Conservation (phyloP, 2,888 invertebrate species). For the Chloroclysta siterata region DNA sequence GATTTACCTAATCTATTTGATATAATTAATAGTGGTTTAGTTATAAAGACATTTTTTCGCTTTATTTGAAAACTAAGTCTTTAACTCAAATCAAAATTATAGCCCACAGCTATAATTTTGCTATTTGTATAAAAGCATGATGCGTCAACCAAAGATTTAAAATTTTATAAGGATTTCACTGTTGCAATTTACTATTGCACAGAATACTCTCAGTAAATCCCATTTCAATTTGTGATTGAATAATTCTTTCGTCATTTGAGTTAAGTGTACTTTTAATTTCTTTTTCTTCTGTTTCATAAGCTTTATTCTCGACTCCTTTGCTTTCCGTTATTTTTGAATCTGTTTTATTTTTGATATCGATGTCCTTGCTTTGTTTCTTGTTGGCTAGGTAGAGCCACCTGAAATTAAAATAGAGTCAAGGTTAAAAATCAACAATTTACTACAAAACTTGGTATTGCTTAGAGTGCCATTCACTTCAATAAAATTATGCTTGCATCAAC, state of each 20-base stretch:
- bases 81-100: too few species aligned
- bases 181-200: constrained; percentile 67
- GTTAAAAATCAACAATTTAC: neutral
- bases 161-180: constrained; percentile 25
- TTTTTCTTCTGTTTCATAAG: constrained; percentile 73
- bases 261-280: constrained; percentile 47
- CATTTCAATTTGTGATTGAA: constrained; percentile 72
- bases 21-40: too few species aligned
- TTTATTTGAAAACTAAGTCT: too few species aligned
- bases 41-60: too few species aligned
- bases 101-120: too few species aligned
- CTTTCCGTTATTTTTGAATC: constrained; percentile 50
- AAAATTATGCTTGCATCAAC: neutral
- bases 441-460: neutral
- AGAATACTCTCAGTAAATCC: constrained; percentile 74
- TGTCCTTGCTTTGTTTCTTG: constrained; percentile 77
- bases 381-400: constrained; percentile 90
- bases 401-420: constrained; percentile 41
- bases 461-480: neutral
- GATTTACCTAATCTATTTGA: too few species aligned
- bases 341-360: constrained; percentile 47
- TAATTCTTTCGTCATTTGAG: constrained; percentile 52
- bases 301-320: constrained; percentile 74
- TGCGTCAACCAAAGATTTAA: neutral
- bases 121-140: neutral